Percentiles rank a stretch among this genome's conserved stretches.
phyloP scores from a whole-genome alignment of 1,140 invertebrate genomes.

The Polyergus mexicanus region DNA sequence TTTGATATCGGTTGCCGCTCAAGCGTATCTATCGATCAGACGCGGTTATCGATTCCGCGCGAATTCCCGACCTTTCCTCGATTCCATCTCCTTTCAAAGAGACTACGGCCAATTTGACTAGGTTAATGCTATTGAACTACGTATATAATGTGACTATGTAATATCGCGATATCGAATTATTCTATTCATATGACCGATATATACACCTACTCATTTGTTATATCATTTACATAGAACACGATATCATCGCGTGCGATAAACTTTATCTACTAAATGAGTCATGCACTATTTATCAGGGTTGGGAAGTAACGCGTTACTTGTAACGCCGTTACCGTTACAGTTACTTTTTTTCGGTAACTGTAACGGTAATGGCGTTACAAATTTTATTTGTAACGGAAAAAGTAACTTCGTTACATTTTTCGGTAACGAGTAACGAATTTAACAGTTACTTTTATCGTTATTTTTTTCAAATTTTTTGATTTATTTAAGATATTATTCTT shows the following conservation, averaged over 20 bases:
- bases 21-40: conserved; percentile 26
- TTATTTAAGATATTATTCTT: too few relatives aligned
- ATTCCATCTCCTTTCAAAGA: conserved; percentile 11
- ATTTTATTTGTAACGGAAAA: too few relatives aligned
- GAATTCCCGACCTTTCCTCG: conserved; percentile 29
- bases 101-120: neutral
- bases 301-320: too few relatives aligned
- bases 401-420: too few relatives aligned
- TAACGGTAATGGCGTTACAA: too few relatives aligned
- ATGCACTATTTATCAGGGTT: neutral
- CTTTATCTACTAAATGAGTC: neutral
- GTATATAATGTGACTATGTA: neutral
- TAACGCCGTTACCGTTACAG: too few relatives aligned
- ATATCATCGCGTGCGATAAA: neutral
- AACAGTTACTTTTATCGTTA: too few relatives aligned
- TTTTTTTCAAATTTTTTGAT: too few relatives aligned
- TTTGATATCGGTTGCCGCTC: conserved; percentile 25
- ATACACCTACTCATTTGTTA: conserved; percentile 12
- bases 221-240: neutral
- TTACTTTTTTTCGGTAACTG: too few relatives aligned
- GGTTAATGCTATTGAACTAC: neutral
- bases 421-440: too few relatives aligned
- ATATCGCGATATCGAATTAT: conserved; percentile 26
- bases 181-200: conserved; percentile 4
- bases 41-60: conserved; percentile 10